These are phyloP conservation scores for Eciton burchellii DNA, from an alignment of 1,140 invertebrate species.

Conservation along the genomic window DNA sequence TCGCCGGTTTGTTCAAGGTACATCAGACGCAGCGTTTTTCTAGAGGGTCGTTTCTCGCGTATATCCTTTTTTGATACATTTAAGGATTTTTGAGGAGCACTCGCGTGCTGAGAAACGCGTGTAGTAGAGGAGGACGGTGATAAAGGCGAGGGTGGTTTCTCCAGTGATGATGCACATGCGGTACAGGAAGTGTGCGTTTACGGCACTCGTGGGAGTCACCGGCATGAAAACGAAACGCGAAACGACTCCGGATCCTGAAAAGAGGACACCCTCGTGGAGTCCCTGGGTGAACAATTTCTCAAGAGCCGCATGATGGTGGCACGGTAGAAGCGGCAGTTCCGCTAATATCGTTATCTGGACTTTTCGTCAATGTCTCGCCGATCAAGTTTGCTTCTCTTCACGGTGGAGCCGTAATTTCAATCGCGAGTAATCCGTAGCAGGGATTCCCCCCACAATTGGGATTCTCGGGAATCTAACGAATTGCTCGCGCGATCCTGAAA, in stretches of 20 bases:
- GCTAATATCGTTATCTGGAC: neutral
- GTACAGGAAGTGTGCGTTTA: constrained; percentile 62
- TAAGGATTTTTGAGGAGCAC: too few species aligned
- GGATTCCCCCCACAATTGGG: too few species aligned
- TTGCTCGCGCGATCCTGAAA: neutral
- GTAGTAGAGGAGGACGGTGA: neutral
- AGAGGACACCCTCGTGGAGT: constrained; percentile 11
- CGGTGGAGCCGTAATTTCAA: neutral
- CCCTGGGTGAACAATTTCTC: constrained; percentile 24
- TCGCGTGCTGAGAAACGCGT: constrained; percentile 46
- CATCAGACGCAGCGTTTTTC: too few species aligned
- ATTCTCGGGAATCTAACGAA: neutral
- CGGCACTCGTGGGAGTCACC: constrained; percentile 61
- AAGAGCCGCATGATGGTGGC: neutral
- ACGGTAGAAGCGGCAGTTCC: neutral
- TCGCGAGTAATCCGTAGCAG: neutral
- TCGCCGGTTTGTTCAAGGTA: too few species aligned
- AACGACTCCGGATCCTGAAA: constrained; percentile 41
- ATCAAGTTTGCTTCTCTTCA: neutral
- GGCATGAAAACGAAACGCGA: constrained; percentile 70
- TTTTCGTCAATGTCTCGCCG: neutral
- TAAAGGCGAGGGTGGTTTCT: constrained; percentile 61
- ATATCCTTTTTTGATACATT: too few species aligned
- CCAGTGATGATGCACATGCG: constrained; percentile 68
- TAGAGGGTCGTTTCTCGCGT: too few species aligned